phyloP scores from a whole-genome alignment of 1,140 invertebrate genomes.

The Trichonephila inaurata region DNA sequence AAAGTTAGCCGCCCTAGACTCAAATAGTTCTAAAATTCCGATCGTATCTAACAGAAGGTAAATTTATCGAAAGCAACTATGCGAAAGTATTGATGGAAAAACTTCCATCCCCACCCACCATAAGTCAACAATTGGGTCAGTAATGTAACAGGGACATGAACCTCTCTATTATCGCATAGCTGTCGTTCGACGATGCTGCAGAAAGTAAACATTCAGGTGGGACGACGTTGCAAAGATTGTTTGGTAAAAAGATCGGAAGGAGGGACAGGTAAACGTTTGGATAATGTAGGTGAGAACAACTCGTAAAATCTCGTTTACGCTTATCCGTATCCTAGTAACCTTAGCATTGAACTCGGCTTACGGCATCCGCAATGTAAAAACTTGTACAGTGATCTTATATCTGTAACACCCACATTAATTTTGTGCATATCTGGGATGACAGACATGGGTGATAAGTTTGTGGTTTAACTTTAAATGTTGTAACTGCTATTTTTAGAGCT shows the following conservation, averaged over 20 bases:
- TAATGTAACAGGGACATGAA: constrained; percentile 5
- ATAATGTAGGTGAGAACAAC: constrained; percentile 46
- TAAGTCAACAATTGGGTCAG: constrained; percentile 2
- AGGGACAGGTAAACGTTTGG: constrained; percentile 4
- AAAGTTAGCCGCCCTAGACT: no score
- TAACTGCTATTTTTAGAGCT: no score
- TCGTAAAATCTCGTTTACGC: constrained; percentile 45
- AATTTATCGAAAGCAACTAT: no score
- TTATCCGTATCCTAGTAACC: constrained; percentile 64
- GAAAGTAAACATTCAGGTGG: constrained; percentile 41
- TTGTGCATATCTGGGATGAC: not conserved
- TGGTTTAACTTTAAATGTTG: no score
- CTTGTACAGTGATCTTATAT: not conserved
- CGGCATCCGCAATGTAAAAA: no score
- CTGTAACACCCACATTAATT: constrained; percentile 2
- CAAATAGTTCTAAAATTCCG: no score
- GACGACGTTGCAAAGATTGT: constrained; percentile 32
- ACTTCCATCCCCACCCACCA: not conserved
- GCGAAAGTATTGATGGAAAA: no score
- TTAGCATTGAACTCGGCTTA: constrained; percentile 68
- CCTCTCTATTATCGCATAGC: not conserved
- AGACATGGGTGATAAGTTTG: no score
- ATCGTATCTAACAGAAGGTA: no score
- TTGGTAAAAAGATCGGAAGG: constrained; percentile 11
- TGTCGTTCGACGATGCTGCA: not conserved